phyloP scores from a whole-genome alignment of 2,113 vertebrate species.

The Melanerpes aurifrons region DNA sequence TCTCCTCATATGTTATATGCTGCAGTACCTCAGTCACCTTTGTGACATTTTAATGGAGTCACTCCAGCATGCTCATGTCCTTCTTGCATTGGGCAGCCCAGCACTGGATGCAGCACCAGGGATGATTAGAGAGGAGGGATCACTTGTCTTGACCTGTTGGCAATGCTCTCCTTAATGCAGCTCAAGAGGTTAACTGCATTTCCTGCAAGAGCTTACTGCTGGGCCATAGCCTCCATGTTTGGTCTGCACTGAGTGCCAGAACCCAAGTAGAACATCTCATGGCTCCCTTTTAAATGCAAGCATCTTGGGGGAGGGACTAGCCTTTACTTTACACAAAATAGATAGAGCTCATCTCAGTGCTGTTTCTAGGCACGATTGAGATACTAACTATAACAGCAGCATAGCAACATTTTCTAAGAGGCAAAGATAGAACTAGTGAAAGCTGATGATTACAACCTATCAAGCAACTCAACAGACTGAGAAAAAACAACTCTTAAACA shows the following conservation, averaged over 20 bases:
- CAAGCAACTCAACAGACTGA: not conserved
- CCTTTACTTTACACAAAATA: not conserved
- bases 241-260: not conserved
- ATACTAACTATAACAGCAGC: not conserved
- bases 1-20: not conserved
- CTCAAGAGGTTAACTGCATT: not conserved
- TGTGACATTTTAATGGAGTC: not conserved
- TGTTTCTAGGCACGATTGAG: not conserved
- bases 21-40: not conserved
- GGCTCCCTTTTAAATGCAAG: not conserved
- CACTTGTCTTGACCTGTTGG: not conserved
- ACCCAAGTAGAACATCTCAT: not conserved
- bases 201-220: not conserved
- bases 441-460: not conserved
- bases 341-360: not conserved
- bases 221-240: not conserved
- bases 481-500: not conserved
- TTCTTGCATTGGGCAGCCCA: not conserved
- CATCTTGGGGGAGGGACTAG: not conserved
- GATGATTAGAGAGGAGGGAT: not conserved
- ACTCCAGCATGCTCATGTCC: not conserved
- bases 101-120: not conserved
- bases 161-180: not conserved
- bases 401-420: not conserved
- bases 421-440: conserved; percentile 12